phyloP scores from a whole-genome alignment of 2,888 invertebrate species.

The Bimastos eiseni region DNA sequence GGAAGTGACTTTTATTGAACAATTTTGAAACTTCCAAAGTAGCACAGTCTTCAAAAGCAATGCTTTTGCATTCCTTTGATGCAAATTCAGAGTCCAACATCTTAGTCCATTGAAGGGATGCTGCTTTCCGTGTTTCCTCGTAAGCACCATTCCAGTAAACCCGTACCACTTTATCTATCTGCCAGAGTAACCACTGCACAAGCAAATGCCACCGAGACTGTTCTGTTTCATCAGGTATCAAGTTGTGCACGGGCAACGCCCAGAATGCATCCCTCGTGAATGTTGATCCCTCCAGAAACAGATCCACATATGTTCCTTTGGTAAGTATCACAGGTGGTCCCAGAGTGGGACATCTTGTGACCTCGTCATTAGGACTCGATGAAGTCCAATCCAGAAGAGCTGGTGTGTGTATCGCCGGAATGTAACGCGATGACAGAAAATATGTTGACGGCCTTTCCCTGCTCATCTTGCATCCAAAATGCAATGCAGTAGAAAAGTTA shows the following conservation, averaged over 20 bases:
- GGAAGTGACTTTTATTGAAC: not conserved
- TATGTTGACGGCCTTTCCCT: not conserved
- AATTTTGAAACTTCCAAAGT: not conserved
- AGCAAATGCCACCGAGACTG: not conserved
- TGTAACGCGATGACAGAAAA: not conserved
- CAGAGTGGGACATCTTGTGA: constrained; percentile 28
- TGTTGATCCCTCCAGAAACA: constrained; percentile 25
- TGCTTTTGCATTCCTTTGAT: not conserved
- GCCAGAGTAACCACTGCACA: constrained; percentile 33
- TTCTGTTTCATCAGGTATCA: not conserved
- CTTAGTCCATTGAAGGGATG: not conserved
- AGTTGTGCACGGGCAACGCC: constrained; percentile 26
- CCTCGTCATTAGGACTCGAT: not conserved
- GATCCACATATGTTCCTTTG: not conserved
- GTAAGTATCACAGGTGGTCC: constrained; percentile 34
- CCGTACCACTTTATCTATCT: constrained; percentile 26
- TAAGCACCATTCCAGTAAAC: constrained; percentile 22
- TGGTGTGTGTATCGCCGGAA: constrained; percentile 24
- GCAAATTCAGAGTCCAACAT: not conserved
- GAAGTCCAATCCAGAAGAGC: constrained; percentile 8
- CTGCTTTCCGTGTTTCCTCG: not conserved
- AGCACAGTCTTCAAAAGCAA: not conserved
- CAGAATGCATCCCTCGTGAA: constrained; percentile 34
- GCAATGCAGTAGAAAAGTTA: constrained; percentile 15
- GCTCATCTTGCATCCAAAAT: constrained; percentile 23